Evolutionary conservation across 2,113 vertebrate species (phyloP).

Genomic region (Pagrus major): DNA sequence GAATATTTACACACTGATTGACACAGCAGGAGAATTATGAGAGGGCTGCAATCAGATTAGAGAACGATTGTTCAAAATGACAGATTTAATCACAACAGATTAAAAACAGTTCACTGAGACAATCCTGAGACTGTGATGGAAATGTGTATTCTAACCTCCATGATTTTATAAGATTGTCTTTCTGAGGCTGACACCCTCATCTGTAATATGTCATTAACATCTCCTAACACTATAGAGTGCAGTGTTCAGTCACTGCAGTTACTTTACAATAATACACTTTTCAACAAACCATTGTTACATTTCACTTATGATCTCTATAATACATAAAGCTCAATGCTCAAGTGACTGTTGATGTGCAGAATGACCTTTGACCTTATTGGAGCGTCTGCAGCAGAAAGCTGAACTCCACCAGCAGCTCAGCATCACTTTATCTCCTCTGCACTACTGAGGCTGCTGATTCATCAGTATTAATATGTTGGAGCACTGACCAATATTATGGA

Average conservation of each 20-base stretch:
- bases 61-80: no score
- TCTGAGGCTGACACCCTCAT: neutral
- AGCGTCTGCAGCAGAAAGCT: neutral
- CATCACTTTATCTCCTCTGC: slow-evolving; percentile 4
- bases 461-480: neutral
- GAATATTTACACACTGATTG: slow-evolving; percentile 12
- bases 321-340: neutral
- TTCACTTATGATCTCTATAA: neutral
- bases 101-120: neutral
- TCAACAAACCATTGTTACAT: neutral
- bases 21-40: neutral
- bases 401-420: neutral
- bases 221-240: no score
- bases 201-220: neutral
- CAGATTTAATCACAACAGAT: neutral
- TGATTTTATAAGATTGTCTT: neutral
- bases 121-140: neutral
- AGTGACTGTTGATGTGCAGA: neutral
- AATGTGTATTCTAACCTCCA: neutral
- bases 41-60: neutral
- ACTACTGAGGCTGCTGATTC: neutral
- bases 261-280: neutral
- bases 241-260: neutral
- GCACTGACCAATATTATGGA: neutral
- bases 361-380: slow-evolving; percentile 1